Evolutionary conservation across 2,888 invertebrate species (phyloP), one percentile per base, ranked within the genome.

Genomic region (Elegia similella): DNA sequence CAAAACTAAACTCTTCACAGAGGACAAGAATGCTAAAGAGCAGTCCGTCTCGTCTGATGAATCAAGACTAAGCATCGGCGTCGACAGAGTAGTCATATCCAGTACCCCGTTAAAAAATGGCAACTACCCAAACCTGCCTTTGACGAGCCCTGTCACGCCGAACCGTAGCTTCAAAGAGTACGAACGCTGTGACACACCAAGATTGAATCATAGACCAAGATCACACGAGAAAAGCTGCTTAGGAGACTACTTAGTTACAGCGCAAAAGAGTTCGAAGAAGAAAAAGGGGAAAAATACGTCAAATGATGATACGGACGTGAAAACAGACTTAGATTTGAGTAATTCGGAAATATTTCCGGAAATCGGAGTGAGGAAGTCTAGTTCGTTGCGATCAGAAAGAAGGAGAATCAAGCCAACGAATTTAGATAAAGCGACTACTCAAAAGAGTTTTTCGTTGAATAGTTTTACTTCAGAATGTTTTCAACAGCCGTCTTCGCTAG

Each of bases 381-480:
- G 73, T 34, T 89, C 87, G 0, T 64, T 88, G 13, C 68, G 77
- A 8, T 82, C 84, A 0, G 89, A 86, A 23, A 80, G 80, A 60
- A 65, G 82, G 0, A 75, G 93, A 60, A 93, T 93, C 1, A 93
- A 93, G 62, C 93, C 93, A 0, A 93, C 93, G 0, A 86, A 84
- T 30, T 84, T 89, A 34, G 84, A 88, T 52, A 81, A 76, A 52
- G 73, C 66, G 29, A 65, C 64, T 2, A 73, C 77, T 1, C 77
- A 84, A 57, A 86, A 86, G 58, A 85, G 85, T 68, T 63, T 82
- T 6, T 87, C 88, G 0, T 47, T 90, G 1, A 88, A 79, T 29
- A 88, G 80, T 70, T 88, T 88, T 55, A 84, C 73, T 17, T 67
- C 80, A 0, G 88, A 90, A 50, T 75, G 73, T 6, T 87, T 91